A percentile compares a stretch with the other conserved stretches of the same genome.
phyloP scores from a whole-genome alignment of 2,113 vertebrate species.

The Bagarius yarrelli region DNA sequence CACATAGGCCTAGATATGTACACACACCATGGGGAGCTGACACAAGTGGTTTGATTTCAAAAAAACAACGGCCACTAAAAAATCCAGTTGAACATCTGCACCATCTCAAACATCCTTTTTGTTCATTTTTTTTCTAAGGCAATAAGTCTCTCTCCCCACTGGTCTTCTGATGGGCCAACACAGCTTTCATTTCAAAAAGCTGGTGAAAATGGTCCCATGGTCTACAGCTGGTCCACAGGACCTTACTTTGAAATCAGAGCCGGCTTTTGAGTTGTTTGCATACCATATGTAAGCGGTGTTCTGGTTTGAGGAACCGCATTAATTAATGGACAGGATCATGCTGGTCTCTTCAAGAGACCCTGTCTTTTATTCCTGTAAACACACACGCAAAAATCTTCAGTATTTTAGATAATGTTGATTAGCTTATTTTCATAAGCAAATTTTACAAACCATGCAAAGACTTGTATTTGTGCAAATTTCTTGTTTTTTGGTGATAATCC shows the following conservation, averaged over 20 bases:
- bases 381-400: neutral
- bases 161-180: slow-evolving; percentile 70
- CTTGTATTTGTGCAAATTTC: neutral
- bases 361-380: slow-evolving; percentile 42
- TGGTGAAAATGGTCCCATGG: slow-evolving; percentile 63
- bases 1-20: neutral
- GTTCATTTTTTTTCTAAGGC: slow-evolving; percentile 48
- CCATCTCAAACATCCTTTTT: slow-evolving; percentile 77
- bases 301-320: slow-evolving; percentile 62
- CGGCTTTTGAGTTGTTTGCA: slow-evolving; percentile 62
- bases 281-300: slow-evolving; percentile 67
- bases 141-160: slow-evolving; percentile 56
- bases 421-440: neutral
- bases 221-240: slow-evolving; percentile 78
- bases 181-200: slow-evolving; percentile 81
- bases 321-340: slow-evolving; percentile 65
- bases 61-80: slow-evolving; percentile 63
- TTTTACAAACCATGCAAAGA: neutral
- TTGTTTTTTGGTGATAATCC: neutral
- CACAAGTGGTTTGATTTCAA: slow-evolving; percentile 74
- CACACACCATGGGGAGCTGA: neutral
- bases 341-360: slow-evolving; percentile 27
- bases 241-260: slow-evolving; percentile 85
- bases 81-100: slow-evolving; percentile 81
- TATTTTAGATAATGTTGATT: neutral